Evolutionary conservation across 2,888 invertebrate genomes (phyloP).

Genomic region (Cantharis flavilabris): DNA sequence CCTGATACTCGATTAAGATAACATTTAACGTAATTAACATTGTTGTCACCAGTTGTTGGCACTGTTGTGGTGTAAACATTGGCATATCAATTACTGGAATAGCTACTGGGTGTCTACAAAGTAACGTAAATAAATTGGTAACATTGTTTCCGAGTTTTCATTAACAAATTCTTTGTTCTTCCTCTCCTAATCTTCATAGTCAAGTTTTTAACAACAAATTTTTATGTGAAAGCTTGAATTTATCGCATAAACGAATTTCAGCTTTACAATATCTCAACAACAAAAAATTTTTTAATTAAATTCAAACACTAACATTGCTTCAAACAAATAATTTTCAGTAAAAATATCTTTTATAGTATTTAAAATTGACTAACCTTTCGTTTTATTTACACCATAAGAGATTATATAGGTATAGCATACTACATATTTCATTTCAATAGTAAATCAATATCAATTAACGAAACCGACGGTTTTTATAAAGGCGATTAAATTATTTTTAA

Average conservation of each 20-base stretch:
- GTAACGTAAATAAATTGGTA: neutral
- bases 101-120: neutral
- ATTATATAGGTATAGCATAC: neutral
- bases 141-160: neutral
- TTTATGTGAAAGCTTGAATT: neutral
- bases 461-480: conserved; percentile 33
- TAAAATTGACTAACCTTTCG: conserved; percentile 33
- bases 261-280: neutral
- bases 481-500: conserved; percentile 17
- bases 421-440: conserved; percentile 34
- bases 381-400: conserved; percentile 37
- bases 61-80: neutral
- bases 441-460: conserved; percentile 42
- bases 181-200: neutral
- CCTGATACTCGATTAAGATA: neutral
- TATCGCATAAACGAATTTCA: neutral
- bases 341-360: conserved; percentile 26
- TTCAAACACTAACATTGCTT: conserved; percentile 36
- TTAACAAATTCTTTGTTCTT: neutral
- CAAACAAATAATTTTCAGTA: conserved; percentile 32
- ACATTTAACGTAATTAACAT: neutral
- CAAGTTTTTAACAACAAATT: neutral
- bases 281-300: conserved; percentile 37
- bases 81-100: neutral
- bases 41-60: neutral